Conservation (phyloP, 2,113 vertebrate species). For the Emydura subglobosa region DNA sequence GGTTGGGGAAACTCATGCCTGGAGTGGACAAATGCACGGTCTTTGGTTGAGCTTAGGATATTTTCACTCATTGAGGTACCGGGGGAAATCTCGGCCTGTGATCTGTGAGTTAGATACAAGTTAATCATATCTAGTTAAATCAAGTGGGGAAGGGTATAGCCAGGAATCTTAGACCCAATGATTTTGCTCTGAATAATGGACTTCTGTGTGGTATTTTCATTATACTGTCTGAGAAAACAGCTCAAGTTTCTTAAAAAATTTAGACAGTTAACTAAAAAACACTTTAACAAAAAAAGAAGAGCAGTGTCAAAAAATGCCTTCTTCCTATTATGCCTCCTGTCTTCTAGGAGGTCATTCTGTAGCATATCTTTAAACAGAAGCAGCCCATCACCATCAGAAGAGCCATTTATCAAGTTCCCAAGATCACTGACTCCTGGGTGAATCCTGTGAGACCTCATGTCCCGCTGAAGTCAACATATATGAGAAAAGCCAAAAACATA, state of each 20-base stretch:
- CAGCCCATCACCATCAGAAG: neutral
- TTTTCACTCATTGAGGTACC: neutral
- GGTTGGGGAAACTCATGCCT: neutral
- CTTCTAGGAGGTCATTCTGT: neutral
- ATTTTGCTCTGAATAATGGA: rapidly evolving
- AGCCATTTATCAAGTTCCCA: neutral
- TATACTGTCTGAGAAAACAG: neutral
- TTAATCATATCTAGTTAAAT: neutral
- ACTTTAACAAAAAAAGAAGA: neutral
- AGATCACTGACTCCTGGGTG: neutral
- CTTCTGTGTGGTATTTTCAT: neutral
- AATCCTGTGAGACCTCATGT: neutral
- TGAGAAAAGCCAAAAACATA: slow-evolving; percentile 22
- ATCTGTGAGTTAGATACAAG: neutral
- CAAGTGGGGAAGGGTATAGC: neutral
- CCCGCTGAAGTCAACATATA: slow-evolving; percentile 12
- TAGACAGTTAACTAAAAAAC: neutral
- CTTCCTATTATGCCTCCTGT: neutral
- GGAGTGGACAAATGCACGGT: neutral
- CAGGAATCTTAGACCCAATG: neutral
- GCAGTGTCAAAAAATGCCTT: neutral
- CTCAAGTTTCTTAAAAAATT: neutral
- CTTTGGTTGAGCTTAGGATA: neutral
- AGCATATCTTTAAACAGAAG: neutral
- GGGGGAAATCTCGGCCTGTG: neutral